Evolutionary conservation across 1,140 invertebrate species (phyloP), one percentile per base, ranked within the genome.

Genomic region (Trichonephila clavipes): DNA sequence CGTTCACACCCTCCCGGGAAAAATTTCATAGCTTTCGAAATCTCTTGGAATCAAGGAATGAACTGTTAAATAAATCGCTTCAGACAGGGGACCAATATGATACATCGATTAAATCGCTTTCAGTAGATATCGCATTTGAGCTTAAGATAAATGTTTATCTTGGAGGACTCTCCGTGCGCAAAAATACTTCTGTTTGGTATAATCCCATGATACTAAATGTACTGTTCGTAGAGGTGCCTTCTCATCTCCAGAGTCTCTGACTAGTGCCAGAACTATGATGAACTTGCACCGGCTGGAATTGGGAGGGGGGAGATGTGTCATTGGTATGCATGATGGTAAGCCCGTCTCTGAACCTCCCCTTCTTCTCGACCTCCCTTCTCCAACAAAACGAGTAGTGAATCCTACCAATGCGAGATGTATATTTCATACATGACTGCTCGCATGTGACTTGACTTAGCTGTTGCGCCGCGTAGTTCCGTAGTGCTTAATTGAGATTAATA

Each of bases 401-500:
- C 92, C 66, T 89, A 94, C 93, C 93, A 90, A 94, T 90, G 93
- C 86, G 87, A 94, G 88, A 94, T 94, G 93, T 94, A 94, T 94
- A 94, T 94, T 94, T 94, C 93, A 94, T 94, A 94, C 93, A 94
- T 86, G 93, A 94, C 85, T 93, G 92, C 92, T 81, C 92, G 58
- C 92, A 92, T 92, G 91, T 93, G 92, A 93, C 92, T 88, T 58
- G 92, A 88, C 92, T 88, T 40, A 72, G 91, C 91, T 92, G 91
- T 92, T 88, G 91, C 82, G 77, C 81, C 69, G 77, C 21, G 34
- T 72, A 61, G 24, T 66, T 83, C 58, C 83, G 91, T 51, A 88
- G 91, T 93, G 86, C 92, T 90, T 94, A 94, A 94, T 94, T 94
- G 93, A 94, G 93, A 94, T 94, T 94, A 94, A 94, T 94, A 94